These are phyloP conservation scores for Germaria angustata DNA, from an alignment of 2,888 invertebrate species.

Conservation along the genomic window DNA sequence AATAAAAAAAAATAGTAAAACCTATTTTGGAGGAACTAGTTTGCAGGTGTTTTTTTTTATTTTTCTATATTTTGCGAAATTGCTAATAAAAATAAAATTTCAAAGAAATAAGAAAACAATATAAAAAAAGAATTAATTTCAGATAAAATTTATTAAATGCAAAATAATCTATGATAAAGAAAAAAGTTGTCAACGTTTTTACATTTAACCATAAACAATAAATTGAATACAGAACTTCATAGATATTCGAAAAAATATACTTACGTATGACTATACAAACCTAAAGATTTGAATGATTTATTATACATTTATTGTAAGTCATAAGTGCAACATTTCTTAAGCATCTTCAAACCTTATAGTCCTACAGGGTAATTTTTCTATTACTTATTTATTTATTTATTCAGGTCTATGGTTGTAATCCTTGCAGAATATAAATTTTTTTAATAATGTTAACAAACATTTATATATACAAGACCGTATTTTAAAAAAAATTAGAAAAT, in stretches of 20 bases:
- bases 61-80: neutral
- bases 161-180: slow-evolving; percentile 1
- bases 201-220: slow-evolving; percentile 13
- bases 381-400: too few species aligned
- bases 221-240: neutral
- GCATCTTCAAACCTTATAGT: neutral
- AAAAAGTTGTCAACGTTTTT: slow-evolving; percentile 17
- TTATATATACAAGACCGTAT: too few species aligned
- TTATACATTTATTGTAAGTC: slow-evolving; percentile 53
- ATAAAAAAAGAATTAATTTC: neutral
- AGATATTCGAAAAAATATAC: neutral
- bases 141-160: neutral
- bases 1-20: neutral
- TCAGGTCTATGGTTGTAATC: too few species aligned
- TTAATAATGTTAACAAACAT: too few species aligned
- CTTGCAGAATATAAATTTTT: too few species aligned
- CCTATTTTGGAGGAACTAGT: neutral
- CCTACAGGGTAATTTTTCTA: neutral
- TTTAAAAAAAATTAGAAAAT: too few species aligned
- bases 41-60: slow-evolving; percentile 22
- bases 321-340: slow-evolving; percentile 44
- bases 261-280: too few species aligned
- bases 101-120: neutral
- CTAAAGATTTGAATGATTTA: slow-evolving; percentile 54
- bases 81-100: neutral